Base-by-base conservation (phyloP, 2,888 invertebrate species). In the Zelleria hepariella region DNA sequence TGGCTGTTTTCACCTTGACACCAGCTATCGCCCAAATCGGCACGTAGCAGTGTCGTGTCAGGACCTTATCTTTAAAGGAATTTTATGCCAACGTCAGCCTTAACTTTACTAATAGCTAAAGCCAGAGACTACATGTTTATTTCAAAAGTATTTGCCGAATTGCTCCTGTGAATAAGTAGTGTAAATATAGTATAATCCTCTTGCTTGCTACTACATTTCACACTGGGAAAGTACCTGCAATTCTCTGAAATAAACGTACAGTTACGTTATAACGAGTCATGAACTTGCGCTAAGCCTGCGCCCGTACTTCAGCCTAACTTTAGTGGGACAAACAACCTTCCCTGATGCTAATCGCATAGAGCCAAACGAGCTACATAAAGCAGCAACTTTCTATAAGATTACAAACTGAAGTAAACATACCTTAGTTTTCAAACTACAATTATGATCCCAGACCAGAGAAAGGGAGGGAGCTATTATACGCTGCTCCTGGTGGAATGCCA, bases 1-100 rank as follows among this genome's bases (percentile, higher is more conserved):
- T 65, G 58, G 64, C 61, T 63, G 65, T 68, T 69, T 68, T 70
- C 67, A 64, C 68, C 67, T 69, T 67, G 18, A 32, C 32, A 32
- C 15, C 5, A 15, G 32, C 32, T 32, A 32, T 32, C 15, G 32
- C 15, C 10, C 15, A 32, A 32, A 32, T 32, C 32, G 15, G 32
- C 32, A 10, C 32, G 15, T 32, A 15, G 10, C 4, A 2, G 15
- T 32, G 15, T 10, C 32, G 4, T 15, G 32, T 15, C 32, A 32
- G 27, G 32, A 15, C 26, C 59, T 25, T 51, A 52, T 59, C 26
- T 42, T 26, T 23, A 42, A 10, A 2, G 15, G 32, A 15, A 8
- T 15, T 32, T 10, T 15, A 15, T 32, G 32, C 32, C 1, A 32
- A 32, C 10, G 32, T 32, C 32, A 15, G 8, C 32, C 15, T 32